Evolutionary conservation across 2,113 vertebrate genomes (phyloP).

Genomic region (Zosterops borbonicus): DNA sequence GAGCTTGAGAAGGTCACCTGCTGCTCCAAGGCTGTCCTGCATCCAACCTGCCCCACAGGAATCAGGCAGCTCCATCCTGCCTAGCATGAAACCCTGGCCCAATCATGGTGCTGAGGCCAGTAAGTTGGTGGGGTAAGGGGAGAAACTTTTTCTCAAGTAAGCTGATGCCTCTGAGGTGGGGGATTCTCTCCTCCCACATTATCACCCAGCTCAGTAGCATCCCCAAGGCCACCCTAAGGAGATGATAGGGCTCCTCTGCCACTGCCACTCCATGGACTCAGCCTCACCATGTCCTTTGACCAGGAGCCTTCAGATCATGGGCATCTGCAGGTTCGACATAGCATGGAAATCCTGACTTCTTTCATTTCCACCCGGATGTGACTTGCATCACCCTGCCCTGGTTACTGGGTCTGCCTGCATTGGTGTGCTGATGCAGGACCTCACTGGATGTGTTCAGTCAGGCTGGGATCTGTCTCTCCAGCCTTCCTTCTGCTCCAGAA

Average conservation of each 20-base stretch:
- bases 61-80: fast-evolving
- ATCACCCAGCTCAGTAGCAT: neutral
- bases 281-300: neutral
- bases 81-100: neutral
- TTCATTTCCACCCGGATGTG: neutral
- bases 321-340: too few relatives aligned
- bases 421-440: fast-evolving
- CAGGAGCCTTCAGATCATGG: neutral
- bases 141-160: neutral
- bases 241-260: neutral
- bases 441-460: fast-evolving
- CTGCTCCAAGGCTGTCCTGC: neutral
- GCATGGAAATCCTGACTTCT: neutral
- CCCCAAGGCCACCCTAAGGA: neutral
- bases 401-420: neutral
- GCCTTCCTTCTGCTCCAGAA: neutral
- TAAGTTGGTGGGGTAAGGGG: neutral
- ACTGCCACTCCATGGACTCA: neutral
- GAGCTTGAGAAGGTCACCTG: fast-evolving
- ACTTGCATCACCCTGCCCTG: neutral
- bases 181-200: neutral
- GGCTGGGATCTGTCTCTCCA: neutral
- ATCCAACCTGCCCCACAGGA: neutral
- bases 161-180: neutral
- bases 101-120: neutral